Conservation (phyloP, 1,140 invertebrate genomes). For the Pissodes strobi region DNA sequence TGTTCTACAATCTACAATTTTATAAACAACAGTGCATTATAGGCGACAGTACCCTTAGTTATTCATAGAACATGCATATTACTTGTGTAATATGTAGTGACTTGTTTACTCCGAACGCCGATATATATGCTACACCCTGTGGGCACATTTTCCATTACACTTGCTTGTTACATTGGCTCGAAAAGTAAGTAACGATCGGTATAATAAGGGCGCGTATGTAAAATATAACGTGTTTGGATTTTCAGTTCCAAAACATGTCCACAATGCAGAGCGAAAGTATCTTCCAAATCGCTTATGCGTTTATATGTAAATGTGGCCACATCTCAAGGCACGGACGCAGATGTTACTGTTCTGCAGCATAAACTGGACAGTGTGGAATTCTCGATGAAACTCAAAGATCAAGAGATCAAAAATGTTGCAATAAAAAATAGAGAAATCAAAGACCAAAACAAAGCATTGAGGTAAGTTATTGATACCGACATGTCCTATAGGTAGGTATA, state of each 20-base stretch:
- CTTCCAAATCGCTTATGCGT: conserved; percentile 62
- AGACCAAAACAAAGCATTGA: conserved; percentile 52
- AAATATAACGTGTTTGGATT: conserved; percentile 21
- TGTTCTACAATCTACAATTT: too few species aligned
- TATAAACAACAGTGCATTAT: too few species aligned
- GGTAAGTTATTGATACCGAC: too few species aligned
- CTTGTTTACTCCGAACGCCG: conserved; percentile 63
- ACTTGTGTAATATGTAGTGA: conserved; percentile 73
- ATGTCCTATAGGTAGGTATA: neutral
- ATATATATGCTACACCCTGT: conserved; percentile 67
- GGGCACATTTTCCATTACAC: conserved; percentile 72
- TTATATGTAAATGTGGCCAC: conserved; percentile 67
- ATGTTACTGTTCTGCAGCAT: conserved; percentile 54
- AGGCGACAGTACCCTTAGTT: too few species aligned
- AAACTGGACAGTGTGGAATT: conserved; percentile 58
- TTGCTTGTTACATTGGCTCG: conserved; percentile 70
- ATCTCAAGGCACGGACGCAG: conserved; percentile 55
- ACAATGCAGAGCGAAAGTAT: conserved; percentile 69
- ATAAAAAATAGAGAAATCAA: conserved; percentile 49
- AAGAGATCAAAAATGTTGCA: conserved; percentile 52
- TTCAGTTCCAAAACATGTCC: conserved; percentile 68
- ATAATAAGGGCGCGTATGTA: neutral
- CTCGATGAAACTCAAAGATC: conserved; percentile 57
- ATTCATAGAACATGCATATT: too few species aligned
- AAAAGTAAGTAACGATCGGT: conserved; percentile 60